Percentiles rank a stretch among this genome's conserved stretches.
Conservation (phyloP, 2,888 invertebrate species). For the Oscheius sp. region DNA sequence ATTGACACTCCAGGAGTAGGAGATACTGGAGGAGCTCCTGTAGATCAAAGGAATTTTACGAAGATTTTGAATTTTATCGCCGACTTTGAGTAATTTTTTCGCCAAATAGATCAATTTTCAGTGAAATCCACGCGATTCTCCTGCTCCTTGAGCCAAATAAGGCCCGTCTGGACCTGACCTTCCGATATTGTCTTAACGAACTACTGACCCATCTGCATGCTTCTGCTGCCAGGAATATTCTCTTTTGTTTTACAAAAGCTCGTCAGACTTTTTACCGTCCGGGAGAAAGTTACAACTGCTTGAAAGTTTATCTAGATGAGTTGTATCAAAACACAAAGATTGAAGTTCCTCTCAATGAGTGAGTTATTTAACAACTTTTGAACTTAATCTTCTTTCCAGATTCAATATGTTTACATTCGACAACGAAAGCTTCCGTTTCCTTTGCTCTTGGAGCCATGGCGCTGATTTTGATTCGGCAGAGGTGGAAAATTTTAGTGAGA, state of each 20-base stretch:
- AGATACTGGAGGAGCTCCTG: not conserved
- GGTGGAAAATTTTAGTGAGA: not conserved
- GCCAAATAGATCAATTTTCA: not conserved
- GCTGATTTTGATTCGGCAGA: not conserved
- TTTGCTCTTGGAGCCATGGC: not conserved
- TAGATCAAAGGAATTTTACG: constrained; percentile 14
- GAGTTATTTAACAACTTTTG: not conserved
- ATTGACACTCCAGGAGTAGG: constrained; percentile 25
- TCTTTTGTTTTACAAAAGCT: constrained; percentile 59
- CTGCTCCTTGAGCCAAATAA: constrained; percentile 49
- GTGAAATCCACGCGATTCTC: constrained; percentile 42
- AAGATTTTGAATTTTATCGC: constrained; percentile 13
- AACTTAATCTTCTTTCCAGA: not conserved
- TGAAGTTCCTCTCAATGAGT: constrained; percentile 21
- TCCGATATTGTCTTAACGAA: constrained; percentile 56
- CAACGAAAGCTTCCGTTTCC: constrained; percentile 12
- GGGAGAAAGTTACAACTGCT: not conserved
- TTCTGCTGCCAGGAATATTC: constrained; percentile 50
- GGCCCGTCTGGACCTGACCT: constrained; percentile 34
- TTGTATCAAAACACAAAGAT: constrained; percentile 9
- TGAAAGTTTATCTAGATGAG: constrained; percentile 9
- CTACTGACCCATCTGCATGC: constrained; percentile 52
- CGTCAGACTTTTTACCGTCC: not conserved
- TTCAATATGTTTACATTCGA: not conserved
- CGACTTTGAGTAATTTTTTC: constrained; percentile 5